Base-by-base conservation (phyloP, 2,888 invertebrate genomes). In the Dolichomitus sp. region DNA sequence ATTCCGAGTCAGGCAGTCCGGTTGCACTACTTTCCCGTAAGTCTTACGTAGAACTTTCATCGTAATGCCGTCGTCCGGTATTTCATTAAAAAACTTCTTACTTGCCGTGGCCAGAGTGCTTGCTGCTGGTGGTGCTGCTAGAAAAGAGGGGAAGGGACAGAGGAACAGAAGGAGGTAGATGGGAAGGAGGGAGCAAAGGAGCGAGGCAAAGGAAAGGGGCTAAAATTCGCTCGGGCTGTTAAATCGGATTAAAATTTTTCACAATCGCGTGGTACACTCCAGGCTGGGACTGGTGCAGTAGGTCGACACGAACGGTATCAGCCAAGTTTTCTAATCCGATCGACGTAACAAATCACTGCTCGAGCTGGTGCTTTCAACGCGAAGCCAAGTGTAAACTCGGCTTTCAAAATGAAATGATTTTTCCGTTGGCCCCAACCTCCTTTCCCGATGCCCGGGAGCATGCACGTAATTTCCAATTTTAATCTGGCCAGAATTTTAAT, bases 401-500 rank as follows among this genome's bases (percentile, higher is more conserved):
- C 52, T 69, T 52, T 61, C 48, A 63, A 65, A 74, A 63, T 63
- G 30, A 63, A 74, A 77, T 63, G 63, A 79, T 69, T 78, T 78
- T 82, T 78, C 69, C 73, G 12, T 23, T 17, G 40, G n/a, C 17
- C 19, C 27, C 17, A 54, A 40, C 50, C 19, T n/a, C 17, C 48
- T 40, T 23, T 37, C 17, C 2, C 19, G 11, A 19, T 45, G 19
- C 27, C 59, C 12, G 17, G 19, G 65, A 40, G 66, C 50, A 48
- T 65, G 40, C 66, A 61, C 77, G 83, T 79, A 81, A 85, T 79
- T 76, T 81, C 69, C 72, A 80, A 68, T 88, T 89, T 87, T 86
- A 87, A 89, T 88, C 84, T 86, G 81, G 80, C 84, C 83, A 83
- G 81, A 84, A 88, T 89, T 89, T 89, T 88, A 89, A 89, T 89